Base-by-base conservation (phyloP, 2,888 invertebrate genomes). In the Acronicta aceris region DNA sequence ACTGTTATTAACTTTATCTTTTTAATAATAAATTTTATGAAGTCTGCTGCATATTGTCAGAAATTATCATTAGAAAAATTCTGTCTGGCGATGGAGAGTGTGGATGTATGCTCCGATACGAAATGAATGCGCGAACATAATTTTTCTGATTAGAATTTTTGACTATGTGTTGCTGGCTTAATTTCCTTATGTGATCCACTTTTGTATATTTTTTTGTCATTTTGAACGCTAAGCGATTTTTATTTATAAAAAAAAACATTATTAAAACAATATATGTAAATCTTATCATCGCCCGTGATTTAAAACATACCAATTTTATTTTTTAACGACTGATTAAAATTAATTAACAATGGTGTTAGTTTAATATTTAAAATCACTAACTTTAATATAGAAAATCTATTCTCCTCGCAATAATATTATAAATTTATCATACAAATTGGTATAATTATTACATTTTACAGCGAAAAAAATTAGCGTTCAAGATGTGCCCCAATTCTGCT, bases 401-500 rank as follows among this genome's bases (percentile, higher is more conserved):
- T n/a, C n/a, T n/a, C n/a, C n/a, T n/a, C n/a, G n/a, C n/a, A n/a
- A n/a, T n/a, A n/a, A n/a, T n/a, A n/a, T n/a, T n/a, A n/a, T n/a
- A n/a, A n/a, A n/a, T n/a, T n/a, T n/a, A n/a, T n/a, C n/a, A n/a
- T n/a, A n/a, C n/a, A n/a, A n/a, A n/a, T n/a, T n/a, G n/a, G n/a
- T n/a, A n/a, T n/a, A n/a, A n/a, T n/a, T n/a, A n/a, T n/a, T n/a
- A n/a, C n/a, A n/a, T n/a, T n/a, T n/a, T n/a, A n/a, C n/a, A n/a
- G n/a, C n/a, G n/a, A n/a, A n/a, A n/a, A n/a, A n/a, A n/a, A 17
- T 27, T 48, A 59, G 52, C 46, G 59, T 65, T 68, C 65, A 67
- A 58, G 49, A 51, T 63, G 56, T 68, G 62, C 60, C 33, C 57
- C 70, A 71, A 73, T 64, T 75, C 65, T 71, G 81, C 79, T 79